Conservation (phyloP, 2,888 invertebrate genomes). For the Meganola albula region DNA sequence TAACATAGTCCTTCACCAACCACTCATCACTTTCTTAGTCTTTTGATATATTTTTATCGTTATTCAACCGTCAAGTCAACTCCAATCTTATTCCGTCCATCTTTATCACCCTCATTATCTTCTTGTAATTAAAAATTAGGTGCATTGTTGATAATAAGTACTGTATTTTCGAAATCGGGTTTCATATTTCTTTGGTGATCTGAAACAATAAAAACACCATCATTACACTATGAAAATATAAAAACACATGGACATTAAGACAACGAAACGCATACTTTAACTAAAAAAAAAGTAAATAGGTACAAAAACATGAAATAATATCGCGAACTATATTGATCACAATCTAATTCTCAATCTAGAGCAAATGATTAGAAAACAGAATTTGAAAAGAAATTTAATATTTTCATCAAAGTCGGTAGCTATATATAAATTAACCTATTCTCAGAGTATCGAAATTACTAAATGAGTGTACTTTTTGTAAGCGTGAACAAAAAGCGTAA, state of each 20-base stretch:
- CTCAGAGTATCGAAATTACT: conserved; percentile 35
- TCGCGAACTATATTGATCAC: no score
- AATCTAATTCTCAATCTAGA: no score
- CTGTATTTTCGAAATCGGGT: conserved; percentile 20
- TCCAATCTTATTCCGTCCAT: conserved; percentile 54
- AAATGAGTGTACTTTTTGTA: conserved; percentile 36
- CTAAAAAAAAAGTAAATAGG: no score
- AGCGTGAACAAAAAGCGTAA: conserved; percentile 38
- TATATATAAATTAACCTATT: no score
- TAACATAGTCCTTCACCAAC: conserved; percentile 43
- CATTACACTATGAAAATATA: no score
- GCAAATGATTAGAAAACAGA: no score
- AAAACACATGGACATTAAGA: no score
- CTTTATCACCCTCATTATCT: conserved; percentile 42
- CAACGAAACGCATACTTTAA: no score
- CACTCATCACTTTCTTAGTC: conserved; percentile 32
- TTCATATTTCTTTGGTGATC: conserved; percentile 39
- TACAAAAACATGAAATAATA: no score
- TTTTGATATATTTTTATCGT: conserved; percentile 14
- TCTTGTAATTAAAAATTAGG: conserved; percentile 35
- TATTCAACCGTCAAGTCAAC: conserved; percentile 54
- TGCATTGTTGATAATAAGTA: conserved; percentile 32
- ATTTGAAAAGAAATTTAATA: no score
- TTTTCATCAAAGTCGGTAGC: conserved; percentile 40
- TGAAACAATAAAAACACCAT: conserved; percentile 60